Evolutionary conservation across 1,140 invertebrate genomes (phyloP).

Genomic region (Campoletis sonorensis): DNA sequence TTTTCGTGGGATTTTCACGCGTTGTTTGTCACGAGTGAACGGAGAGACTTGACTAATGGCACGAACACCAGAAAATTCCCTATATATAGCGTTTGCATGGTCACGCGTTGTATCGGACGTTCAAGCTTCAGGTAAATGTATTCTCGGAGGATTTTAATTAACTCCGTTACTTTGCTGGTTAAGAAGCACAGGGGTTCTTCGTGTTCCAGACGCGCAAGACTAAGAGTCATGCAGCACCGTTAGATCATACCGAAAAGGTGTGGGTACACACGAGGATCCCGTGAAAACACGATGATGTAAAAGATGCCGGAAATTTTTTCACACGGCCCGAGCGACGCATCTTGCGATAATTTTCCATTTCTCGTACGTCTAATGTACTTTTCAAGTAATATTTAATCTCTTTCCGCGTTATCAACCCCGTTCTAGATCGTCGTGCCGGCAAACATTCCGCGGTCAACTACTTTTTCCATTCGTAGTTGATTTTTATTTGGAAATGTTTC

Average conservation of each 20-base stretch:
- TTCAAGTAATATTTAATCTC: background rate
- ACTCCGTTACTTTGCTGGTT: constrained; percentile 40
- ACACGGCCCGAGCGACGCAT: background rate
- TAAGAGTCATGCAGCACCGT: constrained; percentile 21
- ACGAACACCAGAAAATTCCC: background rate
- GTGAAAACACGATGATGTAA: background rate
- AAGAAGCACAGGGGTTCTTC: constrained; percentile 11
- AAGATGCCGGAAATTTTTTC: constrained; percentile 1
- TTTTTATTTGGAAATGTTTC: background rate
- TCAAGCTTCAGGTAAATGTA: background rate
- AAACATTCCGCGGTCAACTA: no score
- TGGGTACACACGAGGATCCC: background rate
- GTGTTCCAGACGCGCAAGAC: constrained; percentile 13
- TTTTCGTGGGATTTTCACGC: background rate
- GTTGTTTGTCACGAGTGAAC: background rate
- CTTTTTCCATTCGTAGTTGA: background rate
- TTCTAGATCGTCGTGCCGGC: background rate
- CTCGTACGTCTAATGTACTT: background rate
- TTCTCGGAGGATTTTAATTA: constrained; percentile 42
- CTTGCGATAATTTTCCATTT: background rate
- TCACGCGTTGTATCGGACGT: constrained; percentile 18
- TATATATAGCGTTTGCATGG: background rate
- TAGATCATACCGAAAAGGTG: constrained; percentile 29
- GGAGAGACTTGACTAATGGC: constrained; percentile 11
- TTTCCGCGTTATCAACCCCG: background rate